These are phyloP conservation scores for Adelognathus sp. DNA, from an alignment of 2,888 invertebrate species.

Conservation along the genomic window DNA sequence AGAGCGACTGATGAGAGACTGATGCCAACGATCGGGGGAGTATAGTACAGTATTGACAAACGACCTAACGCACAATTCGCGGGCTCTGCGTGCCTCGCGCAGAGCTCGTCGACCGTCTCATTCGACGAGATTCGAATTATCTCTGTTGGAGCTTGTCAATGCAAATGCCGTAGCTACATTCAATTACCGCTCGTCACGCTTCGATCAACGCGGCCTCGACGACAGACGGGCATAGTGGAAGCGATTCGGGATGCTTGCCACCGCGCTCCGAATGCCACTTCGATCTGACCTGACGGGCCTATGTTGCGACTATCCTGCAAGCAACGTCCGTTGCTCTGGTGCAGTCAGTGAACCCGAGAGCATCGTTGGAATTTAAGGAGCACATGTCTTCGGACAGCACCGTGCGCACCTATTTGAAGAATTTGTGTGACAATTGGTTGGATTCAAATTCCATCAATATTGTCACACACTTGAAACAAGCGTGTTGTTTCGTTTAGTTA, in stretches of 20 bases:
- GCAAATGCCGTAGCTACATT: slow-evolving; percentile 80
- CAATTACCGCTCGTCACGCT: slow-evolving; percentile 80
- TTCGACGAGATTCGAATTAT: slow-evolving; percentile 81
- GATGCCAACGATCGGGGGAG: slow-evolving; percentile 55
- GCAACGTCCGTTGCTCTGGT: not conserved
- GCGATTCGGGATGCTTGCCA: slow-evolving; percentile 42
- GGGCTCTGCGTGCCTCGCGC: slow-evolving; percentile 51
- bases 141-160: slow-evolving; percentile 80
- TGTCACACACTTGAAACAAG: not conserved
- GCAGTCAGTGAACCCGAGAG: not conserved
- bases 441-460: not conserved
- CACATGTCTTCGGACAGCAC: not conserved
- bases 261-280: slow-evolving; percentile 30
- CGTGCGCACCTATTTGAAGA: not conserved
- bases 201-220: slow-evolving; percentile 73
- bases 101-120: slow-evolving; percentile 73
- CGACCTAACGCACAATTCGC: slow-evolving; percentile 74
- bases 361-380: not conserved
- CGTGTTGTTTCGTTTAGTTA: not conserved
- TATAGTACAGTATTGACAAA: slow-evolving; percentile 78
- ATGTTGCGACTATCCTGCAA: not conserved
- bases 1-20: slow-evolving; percentile 47
- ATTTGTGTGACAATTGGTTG: not conserved
- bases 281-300: slow-evolving; percentile 13
- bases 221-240: slow-evolving; percentile 41